These are phyloP conservation scores for Neotoma lepida DNA, from an alignment of 2,113 vertebrate genomes.

Conservation along the genomic window DNA sequence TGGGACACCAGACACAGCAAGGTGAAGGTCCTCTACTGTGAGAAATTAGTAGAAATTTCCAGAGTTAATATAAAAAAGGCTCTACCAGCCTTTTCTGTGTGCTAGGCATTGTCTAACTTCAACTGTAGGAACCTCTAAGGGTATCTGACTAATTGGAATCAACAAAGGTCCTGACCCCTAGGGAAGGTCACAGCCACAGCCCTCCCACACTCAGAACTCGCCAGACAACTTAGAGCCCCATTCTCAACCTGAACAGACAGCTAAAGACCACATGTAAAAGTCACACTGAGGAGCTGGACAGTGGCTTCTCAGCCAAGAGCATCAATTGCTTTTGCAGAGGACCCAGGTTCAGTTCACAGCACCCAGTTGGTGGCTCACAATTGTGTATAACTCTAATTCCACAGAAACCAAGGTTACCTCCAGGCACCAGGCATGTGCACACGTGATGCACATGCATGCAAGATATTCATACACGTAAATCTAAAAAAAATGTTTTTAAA, in stretches of 20 bases:
- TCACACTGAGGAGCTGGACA: background rate
- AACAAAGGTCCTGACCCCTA: background rate
- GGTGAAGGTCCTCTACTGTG: no score
- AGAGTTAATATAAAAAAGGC: background rate
- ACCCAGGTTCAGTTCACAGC: background rate
- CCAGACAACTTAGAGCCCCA: background rate
- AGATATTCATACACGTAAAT: background rate
- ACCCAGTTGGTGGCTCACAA: background rate
- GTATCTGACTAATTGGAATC: background rate
- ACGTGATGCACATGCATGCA: background rate
- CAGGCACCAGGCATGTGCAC: background rate
- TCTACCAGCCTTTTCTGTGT: background rate
- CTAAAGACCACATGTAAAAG: background rate
- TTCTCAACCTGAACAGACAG: background rate
- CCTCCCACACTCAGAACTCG: background rate
- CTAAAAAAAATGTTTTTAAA: no score
- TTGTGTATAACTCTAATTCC: background rate
- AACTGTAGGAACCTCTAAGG: background rate
- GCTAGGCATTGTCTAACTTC: background rate
- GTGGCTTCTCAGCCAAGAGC: background rate
- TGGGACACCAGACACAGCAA: background rate
- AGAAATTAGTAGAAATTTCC: background rate
- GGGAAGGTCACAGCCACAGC: background rate
- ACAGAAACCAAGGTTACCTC: background rate
- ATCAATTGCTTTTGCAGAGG: background rate